Evolutionary conservation across 2,888 invertebrate genomes (phyloP).

Genomic region (Plutella xylostella): DNA sequence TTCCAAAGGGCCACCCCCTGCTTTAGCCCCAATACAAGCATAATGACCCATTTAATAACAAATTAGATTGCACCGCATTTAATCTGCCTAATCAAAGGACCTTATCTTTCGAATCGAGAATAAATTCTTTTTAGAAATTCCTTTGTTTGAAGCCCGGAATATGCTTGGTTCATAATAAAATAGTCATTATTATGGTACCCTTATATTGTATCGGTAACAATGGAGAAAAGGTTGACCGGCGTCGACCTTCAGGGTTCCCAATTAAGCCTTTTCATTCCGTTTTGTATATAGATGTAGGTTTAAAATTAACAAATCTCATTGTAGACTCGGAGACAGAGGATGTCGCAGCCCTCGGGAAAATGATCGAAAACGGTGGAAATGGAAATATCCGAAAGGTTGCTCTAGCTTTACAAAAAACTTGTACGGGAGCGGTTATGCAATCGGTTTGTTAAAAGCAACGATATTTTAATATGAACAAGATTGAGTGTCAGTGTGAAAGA

Average conservation of each 20-base stretch:
- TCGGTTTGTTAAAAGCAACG: too few species aligned
- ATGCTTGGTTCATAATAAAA: conserved; percentile 18
- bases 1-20: conserved; percentile 44
- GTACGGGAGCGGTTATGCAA: too few species aligned
- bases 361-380: too few species aligned
- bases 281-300: too few species aligned
- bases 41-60: conserved; percentile 64
- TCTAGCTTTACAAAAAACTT: too few species aligned
- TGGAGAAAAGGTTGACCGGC: conserved; percentile 19
- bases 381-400: too few species aligned
- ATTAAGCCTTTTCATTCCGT: conserved; percentile 1
- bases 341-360: too few species aligned
- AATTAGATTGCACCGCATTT: conserved; percentile 53
- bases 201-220: conserved; percentile 27
- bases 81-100: conserved; percentile 32
- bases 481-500: too few species aligned
- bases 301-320: conserved; percentile 4
- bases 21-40: conserved; percentile 39
- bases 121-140: conserved; percentile 22
- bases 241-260: neutral
- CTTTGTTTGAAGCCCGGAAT: conserved; percentile 23
- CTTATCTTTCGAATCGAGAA: conserved; percentile 19
- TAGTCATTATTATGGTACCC: conserved; percentile 13
- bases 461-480: too few species aligned
- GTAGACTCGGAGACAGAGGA: too few species aligned